Evolutionary conservation across 2,797 vertebrate species (phyloP), one percentile per base, ranked within the genome.

Genomic region (Synaphobranchus kaupii): DNA sequence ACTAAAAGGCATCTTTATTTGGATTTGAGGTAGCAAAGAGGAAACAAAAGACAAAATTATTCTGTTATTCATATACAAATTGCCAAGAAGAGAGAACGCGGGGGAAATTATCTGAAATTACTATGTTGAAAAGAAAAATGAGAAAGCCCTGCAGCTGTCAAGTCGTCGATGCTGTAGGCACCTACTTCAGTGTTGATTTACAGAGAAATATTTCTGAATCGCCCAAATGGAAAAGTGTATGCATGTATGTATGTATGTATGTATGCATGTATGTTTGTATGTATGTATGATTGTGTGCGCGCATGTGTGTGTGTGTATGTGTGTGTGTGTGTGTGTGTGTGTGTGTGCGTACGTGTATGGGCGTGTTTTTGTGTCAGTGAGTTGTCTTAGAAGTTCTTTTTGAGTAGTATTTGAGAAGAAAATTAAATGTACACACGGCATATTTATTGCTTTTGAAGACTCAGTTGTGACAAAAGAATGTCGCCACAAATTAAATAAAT

Each of bases 1-100:
- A 99, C 98, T 99, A 99, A 99, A 99, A 99, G 98, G 97, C 98
- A 99, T 99, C 98, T 99, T 99, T 99, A 99, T 99, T 99, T 99
- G 98, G 97, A 98, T 99, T 98, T 98, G 97, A 98, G 98, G 98
- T 97, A 98, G 98, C 97, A 97, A 97, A 98, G 97, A 98, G 97
- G 97, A 98, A 99, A 99, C 98, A 99, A 99, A 99, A 97, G 97
- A 97, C 97, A 95, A 97, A 98, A 99, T 99, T 98, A 99, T 99
- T 99, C 97, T 97, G 97, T 98, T 99, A 99, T 99, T 99, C 98
- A 99, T 98, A 98, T 97, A 99, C 98, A 99, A 99, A 99, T 99
- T 98, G 97, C 98, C 94, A 96, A 98, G 97, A 97, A 95, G 97
- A 97, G 97, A 97, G 98, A 98, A 97, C 96, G 94, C 93, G 93